phyloP scores from a whole-genome alignment of 2,888 invertebrate species.

The Tachina fera region DNA sequence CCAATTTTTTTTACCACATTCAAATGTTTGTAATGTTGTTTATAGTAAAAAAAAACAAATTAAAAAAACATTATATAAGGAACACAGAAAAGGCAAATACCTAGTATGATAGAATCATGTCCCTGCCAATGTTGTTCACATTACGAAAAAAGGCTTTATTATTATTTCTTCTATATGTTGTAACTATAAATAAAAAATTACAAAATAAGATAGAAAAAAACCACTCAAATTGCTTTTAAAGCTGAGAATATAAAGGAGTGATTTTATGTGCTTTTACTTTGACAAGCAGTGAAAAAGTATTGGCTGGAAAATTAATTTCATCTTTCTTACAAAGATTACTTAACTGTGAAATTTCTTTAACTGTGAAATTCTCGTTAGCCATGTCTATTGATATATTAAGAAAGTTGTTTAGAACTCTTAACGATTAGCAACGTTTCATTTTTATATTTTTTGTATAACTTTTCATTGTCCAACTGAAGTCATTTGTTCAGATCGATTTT shows the following conservation, averaged over 20 bases:
- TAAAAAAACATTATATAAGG: not conserved
- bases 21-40: constrained; percentile 31
- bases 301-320: too few relatives aligned
- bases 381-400: too few relatives aligned
- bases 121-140: not conserved
- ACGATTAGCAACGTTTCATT: too few relatives aligned
- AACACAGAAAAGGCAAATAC: constrained; percentile 2
- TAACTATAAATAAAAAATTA: constrained; percentile 26
- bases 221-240: constrained; percentile 20
- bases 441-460: too few relatives aligned
- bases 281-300: not conserved
- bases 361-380: too few relatives aligned
- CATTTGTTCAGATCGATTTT: too few relatives aligned
- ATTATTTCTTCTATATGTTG: constrained; percentile 6
- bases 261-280: not conserved
- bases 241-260: constrained; percentile 9
- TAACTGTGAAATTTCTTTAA: too few relatives aligned
- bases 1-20: constrained; percentile 27
- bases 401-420: too few relatives aligned
- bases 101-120: not conserved
- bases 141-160: constrained; percentile 5
- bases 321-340: too few relatives aligned
- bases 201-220: constrained; percentile 25
- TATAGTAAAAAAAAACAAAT: constrained; percentile 24
- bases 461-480: too few relatives aligned